phyloP scores from a whole-genome alignment of 2,797 vertebrate species.

The Xiphorhynchus erythropygius region DNA sequence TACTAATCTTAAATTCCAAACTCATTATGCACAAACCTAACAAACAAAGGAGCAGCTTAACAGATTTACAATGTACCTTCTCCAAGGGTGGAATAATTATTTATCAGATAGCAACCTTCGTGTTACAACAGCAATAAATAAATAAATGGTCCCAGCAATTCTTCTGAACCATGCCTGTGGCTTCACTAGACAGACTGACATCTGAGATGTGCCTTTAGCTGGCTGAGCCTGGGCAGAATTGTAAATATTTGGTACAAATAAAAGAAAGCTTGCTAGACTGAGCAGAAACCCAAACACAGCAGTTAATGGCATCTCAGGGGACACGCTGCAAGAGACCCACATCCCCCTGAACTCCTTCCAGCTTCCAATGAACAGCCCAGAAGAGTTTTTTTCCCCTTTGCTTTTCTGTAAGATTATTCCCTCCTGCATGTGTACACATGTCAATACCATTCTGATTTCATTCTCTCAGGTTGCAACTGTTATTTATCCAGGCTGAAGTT shows the following conservation, averaged over 20 bases:
- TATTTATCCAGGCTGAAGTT: background rate
- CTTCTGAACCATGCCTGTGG: background rate
- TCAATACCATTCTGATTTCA: background rate
- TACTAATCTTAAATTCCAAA: conserved; percentile 60
- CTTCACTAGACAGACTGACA: background rate
- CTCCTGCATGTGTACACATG: background rate
- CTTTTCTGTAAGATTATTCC: background rate
- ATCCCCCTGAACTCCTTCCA: background rate
- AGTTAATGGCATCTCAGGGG: background rate
- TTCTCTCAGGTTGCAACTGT: background rate
- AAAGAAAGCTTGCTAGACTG: background rate
- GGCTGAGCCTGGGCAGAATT: background rate
- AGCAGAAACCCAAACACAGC: conserved; percentile 22
- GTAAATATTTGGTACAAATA: conserved; percentile 14
- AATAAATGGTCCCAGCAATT: background rate
- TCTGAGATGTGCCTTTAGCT: background rate
- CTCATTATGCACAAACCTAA: conserved; percentile 43
- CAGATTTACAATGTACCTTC: conserved; percentile 37
- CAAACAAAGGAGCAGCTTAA: conserved; percentile 58
- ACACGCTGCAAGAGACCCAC: background rate
- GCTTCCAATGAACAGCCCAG: background rate
- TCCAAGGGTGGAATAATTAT: conserved; percentile 42
- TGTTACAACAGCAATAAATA: conserved; percentile 52
- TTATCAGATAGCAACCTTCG: background rate
- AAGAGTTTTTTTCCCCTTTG: background rate